These are phyloP conservation scores for Casuarius casuarius DNA, from an alignment of 2,113 vertebrate species.

Conservation along the genomic window DNA sequence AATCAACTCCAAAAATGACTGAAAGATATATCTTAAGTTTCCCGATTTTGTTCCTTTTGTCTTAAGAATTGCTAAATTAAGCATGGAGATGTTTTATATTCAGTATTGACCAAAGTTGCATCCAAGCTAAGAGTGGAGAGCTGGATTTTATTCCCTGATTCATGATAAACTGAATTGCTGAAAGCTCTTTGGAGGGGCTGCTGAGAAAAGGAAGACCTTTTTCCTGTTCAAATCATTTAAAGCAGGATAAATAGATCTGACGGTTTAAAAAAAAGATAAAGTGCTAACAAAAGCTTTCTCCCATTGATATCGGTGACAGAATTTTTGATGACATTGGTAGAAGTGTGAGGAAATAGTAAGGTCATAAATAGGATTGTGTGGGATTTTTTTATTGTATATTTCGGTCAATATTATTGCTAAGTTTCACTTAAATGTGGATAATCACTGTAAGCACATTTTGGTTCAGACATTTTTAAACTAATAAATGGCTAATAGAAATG, in stretches of 20 bases:
- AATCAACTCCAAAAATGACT: not conserved
- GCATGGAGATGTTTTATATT: not conserved
- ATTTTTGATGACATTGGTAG: not conserved
- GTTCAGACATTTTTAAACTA: not conserved
- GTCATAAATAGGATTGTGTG: not conserved
- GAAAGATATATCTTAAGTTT: not conserved
- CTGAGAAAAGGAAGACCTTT: not conserved
- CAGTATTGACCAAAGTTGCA: not conserved
- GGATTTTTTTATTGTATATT: not conserved
- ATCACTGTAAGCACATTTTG: not conserved
- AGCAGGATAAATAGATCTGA: not conserved
- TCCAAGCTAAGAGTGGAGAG: not conserved
- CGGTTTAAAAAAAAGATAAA: not conserved
- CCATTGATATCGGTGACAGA: not conserved
- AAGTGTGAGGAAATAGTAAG: not conserved
- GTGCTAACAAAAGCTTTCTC: not conserved
- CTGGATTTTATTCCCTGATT: not conserved
- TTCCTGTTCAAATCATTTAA: not conserved
- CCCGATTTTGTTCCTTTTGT: not conserved
- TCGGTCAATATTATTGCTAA: not conserved
- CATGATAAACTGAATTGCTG: not conserved
- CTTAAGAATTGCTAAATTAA: not conserved
- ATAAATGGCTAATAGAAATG: not conserved
- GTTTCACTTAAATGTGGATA: not conserved
- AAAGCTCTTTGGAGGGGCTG: not conserved